Conservation (phyloP, 2,888 invertebrate species). For the Dermolepida albohirtum region DNA sequence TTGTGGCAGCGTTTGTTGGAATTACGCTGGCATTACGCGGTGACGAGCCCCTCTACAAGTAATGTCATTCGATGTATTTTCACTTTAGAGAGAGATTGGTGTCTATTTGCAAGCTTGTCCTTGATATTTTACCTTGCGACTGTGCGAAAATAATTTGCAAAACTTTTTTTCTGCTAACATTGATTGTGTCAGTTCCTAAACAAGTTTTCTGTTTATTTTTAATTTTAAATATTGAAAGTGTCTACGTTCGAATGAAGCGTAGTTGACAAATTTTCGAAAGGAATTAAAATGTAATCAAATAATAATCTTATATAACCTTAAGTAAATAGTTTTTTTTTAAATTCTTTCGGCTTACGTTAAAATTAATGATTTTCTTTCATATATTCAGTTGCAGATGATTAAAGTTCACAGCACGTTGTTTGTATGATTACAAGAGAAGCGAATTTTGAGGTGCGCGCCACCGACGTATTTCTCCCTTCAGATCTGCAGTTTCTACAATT, state of each 20-base stretch:
- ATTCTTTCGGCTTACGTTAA: no score
- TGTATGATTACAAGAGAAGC: no score
- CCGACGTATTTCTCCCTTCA: no score
- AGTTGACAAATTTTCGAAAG: no score
- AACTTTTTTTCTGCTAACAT: neutral
- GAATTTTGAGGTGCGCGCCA: no score
- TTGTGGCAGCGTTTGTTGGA: constrained; percentile 6
- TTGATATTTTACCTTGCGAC: constrained; percentile 25
- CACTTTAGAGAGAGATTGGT: constrained; percentile 11
- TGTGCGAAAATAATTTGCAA: constrained; percentile 27
- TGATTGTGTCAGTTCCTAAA: constrained; percentile 3
- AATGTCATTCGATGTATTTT: constrained; percentile 5
- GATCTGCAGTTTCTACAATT: no score
- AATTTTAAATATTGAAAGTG: neutral
- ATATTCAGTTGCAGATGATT: no score
- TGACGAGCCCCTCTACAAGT: constrained; percentile 34
- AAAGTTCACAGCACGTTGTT: no score
- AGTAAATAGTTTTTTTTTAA: no score
- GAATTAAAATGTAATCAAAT: no score
- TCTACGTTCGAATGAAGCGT: neutral
- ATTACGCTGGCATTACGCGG: constrained; percentile 24
- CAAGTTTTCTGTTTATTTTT: constrained; percentile 1
- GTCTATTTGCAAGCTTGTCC: neutral
- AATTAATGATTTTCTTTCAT: no score
- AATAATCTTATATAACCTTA: no score